Evolutionary conservation across 2,113 vertebrate species (phyloP), one percentile per base, ranked within the genome.

Genomic region (Sphaerodactylus townsendi): DNA sequence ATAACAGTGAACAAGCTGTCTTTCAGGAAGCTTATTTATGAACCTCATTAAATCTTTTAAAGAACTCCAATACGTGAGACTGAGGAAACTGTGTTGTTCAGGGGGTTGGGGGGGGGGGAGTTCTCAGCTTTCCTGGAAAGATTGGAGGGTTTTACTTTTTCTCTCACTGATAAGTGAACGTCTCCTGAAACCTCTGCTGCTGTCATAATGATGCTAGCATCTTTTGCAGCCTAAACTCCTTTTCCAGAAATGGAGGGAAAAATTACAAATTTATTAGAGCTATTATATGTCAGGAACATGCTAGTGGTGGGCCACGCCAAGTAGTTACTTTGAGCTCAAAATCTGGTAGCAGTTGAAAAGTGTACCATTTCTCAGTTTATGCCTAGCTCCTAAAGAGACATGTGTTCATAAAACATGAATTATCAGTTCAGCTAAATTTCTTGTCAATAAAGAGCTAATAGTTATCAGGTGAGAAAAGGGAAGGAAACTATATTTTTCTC

Each of bases 311-410:
- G 35, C 23, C 48, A 70, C 66, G 9, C 35, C 35, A 68, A 70
- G 25, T 53, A 81, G 46, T 70, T 70, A 56, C 66, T 81, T 70
- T 37, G 79, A 77, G 50, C 53, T 62, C 75, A 77, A 77, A 59
- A 70, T 56, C 37, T 56, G 48, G 15, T 28, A 28, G 8, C 37
- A 33, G 71, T 23, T 10, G 7, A 71, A 56, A 70, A 71, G 48
- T 15, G 48, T 28, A 15, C 19, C 19, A 35, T 14, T 10, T 69
- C 15, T n/a, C 59, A 66, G 62, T 66, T 66, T 69, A 37, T 81
- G 30, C n/a, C 46, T 30, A 62, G 53, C 50, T 72, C 7, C 75
- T 59, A 62, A 59, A 76, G 23, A 59, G 53, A 2, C 50, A 39
- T n/a, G 13, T 33, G 48, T 71, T 59, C 79, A 39, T 71, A 81